Evolutionary conservation across 2,888 invertebrate species (phyloP).

Genomic region (Clepsis dumicolana): DNA sequence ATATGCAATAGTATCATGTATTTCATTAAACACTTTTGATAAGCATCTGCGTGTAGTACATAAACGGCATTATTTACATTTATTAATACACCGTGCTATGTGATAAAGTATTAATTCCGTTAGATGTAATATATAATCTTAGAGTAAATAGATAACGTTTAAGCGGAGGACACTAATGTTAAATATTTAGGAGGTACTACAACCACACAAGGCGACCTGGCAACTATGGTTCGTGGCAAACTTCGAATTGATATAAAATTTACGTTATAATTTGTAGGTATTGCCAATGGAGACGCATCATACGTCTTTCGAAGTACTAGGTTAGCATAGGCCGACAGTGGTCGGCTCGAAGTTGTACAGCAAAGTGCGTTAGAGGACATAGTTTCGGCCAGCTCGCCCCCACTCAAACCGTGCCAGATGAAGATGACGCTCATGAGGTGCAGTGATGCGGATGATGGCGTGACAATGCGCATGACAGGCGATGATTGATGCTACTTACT

Average conservation of each 20-base stretch:
- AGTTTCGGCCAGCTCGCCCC: constrained; percentile 70
- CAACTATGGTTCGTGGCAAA: constrained; percentile 56
- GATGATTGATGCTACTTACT: constrained; percentile 63
- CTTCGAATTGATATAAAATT: constrained; percentile 32
- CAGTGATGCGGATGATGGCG: constrained; percentile 83
- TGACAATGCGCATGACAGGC: constrained; percentile 56
- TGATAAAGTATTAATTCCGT: constrained; percentile 56
- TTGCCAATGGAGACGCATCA: constrained; percentile 33
- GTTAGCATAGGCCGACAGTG: constrained; percentile 2
- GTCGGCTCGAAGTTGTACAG: background rate
- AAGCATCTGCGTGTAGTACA: constrained; percentile 73
- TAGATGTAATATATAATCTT: constrained; percentile 66
- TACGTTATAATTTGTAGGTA: constrained; percentile 40
- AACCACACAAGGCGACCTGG: constrained; percentile 79
- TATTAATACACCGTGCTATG: constrained; percentile 65
- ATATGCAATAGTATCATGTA: constrained; percentile 67
- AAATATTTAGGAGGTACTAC: constrained; percentile 74
- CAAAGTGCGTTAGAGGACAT: constrained; percentile 39
- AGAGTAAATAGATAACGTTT: constrained; percentile 57
- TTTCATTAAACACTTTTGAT: constrained; percentile 69
- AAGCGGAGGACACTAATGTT: constrained; percentile 72
- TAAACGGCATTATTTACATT: constrained; percentile 73
- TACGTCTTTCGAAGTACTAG: constrained; percentile 27
- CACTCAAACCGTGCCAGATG: constrained; percentile 82
- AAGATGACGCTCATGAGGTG: constrained; percentile 74